Base-by-base conservation (phyloP, 2,888 invertebrate species). In the Agriopis leucophaearia region DNA sequence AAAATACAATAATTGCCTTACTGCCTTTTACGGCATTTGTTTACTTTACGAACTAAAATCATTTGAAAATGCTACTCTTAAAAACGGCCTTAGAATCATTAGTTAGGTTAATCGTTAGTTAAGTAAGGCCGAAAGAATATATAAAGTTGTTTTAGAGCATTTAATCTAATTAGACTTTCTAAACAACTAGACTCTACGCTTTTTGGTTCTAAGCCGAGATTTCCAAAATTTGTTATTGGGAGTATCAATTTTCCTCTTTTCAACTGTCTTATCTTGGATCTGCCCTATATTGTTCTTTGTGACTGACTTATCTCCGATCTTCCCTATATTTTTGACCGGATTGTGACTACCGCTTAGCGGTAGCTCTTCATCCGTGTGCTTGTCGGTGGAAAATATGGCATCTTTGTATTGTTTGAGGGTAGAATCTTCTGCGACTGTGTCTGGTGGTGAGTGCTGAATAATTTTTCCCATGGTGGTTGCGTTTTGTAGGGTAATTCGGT, bases 321-420 rank as follows among this genome's bases (percentile, higher is more conserved):
- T 36, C 36, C 8, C n/a, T n/a, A 36, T 51, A 4, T 15, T n/a
- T n/a, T 35, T 27, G 36, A 51, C n/a, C 13, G 51, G 51, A n/a
- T 51, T 51, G 51, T 51, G 51, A 9, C n/a, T 9, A n/a, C 51
- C 51, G 51, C 51, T 51, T n/a, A 51, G 8, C 13, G 51, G 51
- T n/a, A 51, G 35, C 8, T 51, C 51, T n/a, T 51, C 35, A 8
- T 51, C 51, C 13, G 51, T 35, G n/a, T 51, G 2, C 35, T 35
- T 50, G 13, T 51, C 27, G 13, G 51, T n/a, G 35, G 35, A 13
- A 27, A 51, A 48, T 12, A 48, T 51, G 35, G n/a, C 51, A 36
- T 51, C n/a, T n/a, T 8, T 51, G 35, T 51, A 51, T 51, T 35
- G 27, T 35, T 51, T 13, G n/a, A 51, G 8, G 0, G 51, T 51